These are phyloP conservation scores for Fistularia tabacaria DNA, from an alignment of 2,797 vertebrate genomes.

Conservation along the genomic window DNA sequence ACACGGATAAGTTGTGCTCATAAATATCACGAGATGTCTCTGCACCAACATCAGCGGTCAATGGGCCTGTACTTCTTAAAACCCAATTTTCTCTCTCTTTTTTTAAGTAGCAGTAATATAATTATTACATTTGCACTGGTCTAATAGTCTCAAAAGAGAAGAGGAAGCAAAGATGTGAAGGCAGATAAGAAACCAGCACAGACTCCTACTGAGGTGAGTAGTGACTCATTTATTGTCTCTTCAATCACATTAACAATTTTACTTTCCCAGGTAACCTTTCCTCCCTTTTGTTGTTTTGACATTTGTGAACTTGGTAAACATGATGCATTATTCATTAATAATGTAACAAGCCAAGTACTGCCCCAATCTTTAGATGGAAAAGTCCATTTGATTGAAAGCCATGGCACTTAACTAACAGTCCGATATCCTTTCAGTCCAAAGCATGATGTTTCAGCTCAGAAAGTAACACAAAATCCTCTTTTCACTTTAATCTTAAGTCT, in stretches of 20 bases:
- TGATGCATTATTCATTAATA: no score
- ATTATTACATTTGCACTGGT: neutral
- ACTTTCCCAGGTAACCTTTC: no score
- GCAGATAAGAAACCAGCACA: slow-evolving; percentile 68
- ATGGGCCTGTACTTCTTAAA: no score
- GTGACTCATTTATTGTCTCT: neutral
- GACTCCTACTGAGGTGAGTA: slow-evolving; percentile 70
- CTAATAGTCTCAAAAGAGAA: slow-evolving; percentile 67
- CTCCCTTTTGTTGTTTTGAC: no score
- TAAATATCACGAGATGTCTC: no score
- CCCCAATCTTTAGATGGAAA: no score
- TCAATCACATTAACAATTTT: slow-evolving; percentile 5
- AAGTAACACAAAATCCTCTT: slow-evolving; percentile 22
- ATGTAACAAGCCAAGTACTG: no score
- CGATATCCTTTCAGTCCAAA: slow-evolving; percentile 4
- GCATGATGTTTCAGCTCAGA: slow-evolving; percentile 19
- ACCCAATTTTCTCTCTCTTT: neutral
- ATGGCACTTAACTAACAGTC: no score
- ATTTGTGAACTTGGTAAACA: no score
- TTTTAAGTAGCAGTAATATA: neutral
- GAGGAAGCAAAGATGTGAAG: slow-evolving; percentile 75
- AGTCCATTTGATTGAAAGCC: no score
- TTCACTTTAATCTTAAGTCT: slow-evolving; percentile 28
- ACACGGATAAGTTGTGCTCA: no score
- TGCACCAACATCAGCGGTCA: no score